Evolutionary conservation across 2,113 vertebrate genomes (phyloP).

Genomic region (Egretta garzetta): DNA sequence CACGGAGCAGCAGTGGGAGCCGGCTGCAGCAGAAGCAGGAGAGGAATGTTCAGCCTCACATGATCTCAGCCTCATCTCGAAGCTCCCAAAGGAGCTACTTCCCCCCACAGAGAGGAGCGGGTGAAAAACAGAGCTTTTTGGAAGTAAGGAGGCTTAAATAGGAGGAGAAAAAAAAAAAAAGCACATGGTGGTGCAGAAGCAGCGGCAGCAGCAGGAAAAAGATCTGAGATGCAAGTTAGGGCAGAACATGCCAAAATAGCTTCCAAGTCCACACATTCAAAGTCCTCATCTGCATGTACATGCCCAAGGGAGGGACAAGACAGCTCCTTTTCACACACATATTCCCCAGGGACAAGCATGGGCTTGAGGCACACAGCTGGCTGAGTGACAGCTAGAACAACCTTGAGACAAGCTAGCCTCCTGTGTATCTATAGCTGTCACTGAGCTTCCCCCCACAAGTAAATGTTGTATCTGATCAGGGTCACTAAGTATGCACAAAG

Average conservation of each 20-base stretch:
- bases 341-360: background rate
- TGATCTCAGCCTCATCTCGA: constrained; percentile 72
- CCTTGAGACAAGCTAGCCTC: background rate
- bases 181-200: background rate
- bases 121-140: constrained; percentile 82
- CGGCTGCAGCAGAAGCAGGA: constrained; percentile 86
- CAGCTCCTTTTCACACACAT: background rate
- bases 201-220: constrained; percentile 10
- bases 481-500: background rate
- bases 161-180: constrained; percentile 10
- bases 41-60: constrained; percentile 79
- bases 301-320: background rate
- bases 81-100: constrained; percentile 81
- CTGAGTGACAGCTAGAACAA: background rate
- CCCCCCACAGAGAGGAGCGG: constrained; percentile 76
- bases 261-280: background rate
- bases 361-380: background rate
- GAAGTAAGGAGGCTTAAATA: constrained; percentile 84
- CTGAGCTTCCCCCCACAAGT: background rate
- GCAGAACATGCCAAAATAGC: constrained; percentile 2
- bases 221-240: constrained; percentile 35
- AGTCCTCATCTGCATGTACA: background rate
- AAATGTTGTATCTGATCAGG: background rate
- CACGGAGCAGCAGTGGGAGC: constrained; percentile 80
- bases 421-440: background rate